Percentiles rank a stretch among this genome's conserved stretches.
Conservation (phyloP, 1,140 invertebrate species). For the Drosophila novamexicana region DNA sequence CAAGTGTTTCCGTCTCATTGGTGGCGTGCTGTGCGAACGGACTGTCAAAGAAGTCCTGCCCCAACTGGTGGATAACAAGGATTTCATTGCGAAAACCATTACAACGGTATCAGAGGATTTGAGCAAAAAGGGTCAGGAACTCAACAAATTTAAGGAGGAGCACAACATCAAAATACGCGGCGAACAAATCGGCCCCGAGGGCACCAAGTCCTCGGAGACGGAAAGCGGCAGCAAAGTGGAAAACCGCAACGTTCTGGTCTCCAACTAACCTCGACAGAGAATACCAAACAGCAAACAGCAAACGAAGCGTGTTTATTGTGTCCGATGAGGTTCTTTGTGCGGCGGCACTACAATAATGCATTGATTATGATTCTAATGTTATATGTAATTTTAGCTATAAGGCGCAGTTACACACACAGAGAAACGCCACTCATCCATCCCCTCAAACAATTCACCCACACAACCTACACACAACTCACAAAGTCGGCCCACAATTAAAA, state of each 20-base stretch:
- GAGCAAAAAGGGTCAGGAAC: slow-evolving; percentile 93
- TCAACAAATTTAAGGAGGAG: slow-evolving; percentile 97
- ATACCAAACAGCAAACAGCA: slow-evolving; percentile 28
- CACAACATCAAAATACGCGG: slow-evolving; percentile 93
- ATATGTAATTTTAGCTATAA: slow-evolving; percentile 79
- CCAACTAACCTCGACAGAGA: slow-evolving; percentile 77
- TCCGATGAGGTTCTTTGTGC: slow-evolving; percentile 43
- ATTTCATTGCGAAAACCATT: slow-evolving; percentile 92
- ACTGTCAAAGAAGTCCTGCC: slow-evolving; percentile 96
- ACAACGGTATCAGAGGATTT: slow-evolving; percentile 92
- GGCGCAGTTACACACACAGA: slow-evolving; percentile 49
- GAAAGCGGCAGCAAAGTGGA: slow-evolving; percentile 79
- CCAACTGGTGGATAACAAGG: slow-evolving; percentile 91
- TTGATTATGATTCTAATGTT: slow-evolving; percentile 67
- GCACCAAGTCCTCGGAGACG: slow-evolving; percentile 80
- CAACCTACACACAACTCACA: slow-evolving; percentile 35
- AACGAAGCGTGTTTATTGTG: slow-evolving; percentile 72
- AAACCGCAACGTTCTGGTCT: slow-evolving; percentile 87
- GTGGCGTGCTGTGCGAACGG: slow-evolving; percentile 96
- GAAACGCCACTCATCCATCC: slow-evolving; percentile 35
- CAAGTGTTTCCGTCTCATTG: slow-evolving; percentile 97
- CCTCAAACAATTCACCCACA: slow-evolving; percentile 18
- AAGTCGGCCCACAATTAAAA: slow-evolving; percentile 59
- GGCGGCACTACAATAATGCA: slow-evolving; percentile 40
- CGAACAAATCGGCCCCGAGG: slow-evolving; percentile 86